A percentile compares a stretch with the other conserved stretches of the same genome.
These are phyloP conservation scores for Agapornis roseicollis DNA, from an alignment of 2,113 vertebrate species.

Conservation along the genomic window DNA sequence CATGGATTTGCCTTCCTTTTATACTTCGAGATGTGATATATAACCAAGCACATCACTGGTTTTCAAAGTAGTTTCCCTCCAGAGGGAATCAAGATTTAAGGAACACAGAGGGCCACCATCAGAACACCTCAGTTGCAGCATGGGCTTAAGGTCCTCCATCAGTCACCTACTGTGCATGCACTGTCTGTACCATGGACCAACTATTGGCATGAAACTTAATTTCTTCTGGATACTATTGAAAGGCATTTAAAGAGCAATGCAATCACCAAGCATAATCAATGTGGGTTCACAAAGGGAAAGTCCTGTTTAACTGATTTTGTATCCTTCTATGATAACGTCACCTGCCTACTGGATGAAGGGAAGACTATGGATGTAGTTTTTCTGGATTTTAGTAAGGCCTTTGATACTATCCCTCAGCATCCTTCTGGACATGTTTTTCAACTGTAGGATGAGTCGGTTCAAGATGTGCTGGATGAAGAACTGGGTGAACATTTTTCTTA, in stretches of 20 bases:
- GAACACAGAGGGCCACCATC: not conserved
- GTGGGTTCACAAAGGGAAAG: not conserved
- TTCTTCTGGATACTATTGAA: not conserved
- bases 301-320: not conserved
- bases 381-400: not conserved
- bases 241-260: not conserved
- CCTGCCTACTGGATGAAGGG: not conserved
- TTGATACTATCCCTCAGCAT: not conserved
- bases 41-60: not conserved
- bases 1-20: not conserved
- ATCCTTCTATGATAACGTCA: not conserved
- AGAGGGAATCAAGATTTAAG: not conserved
- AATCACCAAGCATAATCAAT: not conserved
- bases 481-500: not conserved
- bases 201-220: fast-evolving
- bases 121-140: fast-evolving
- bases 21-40: not conserved
- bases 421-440: not conserved
- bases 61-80: not conserved
- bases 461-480: not conserved
- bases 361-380: not conserved
- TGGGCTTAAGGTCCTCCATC: not conserved
- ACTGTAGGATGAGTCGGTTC: not conserved
- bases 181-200: not conserved
- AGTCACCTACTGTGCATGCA: not conserved